These are phyloP conservation scores for Brachylomia viminalis DNA, from an alignment of 2,888 invertebrate species.

Conservation along the genomic window DNA sequence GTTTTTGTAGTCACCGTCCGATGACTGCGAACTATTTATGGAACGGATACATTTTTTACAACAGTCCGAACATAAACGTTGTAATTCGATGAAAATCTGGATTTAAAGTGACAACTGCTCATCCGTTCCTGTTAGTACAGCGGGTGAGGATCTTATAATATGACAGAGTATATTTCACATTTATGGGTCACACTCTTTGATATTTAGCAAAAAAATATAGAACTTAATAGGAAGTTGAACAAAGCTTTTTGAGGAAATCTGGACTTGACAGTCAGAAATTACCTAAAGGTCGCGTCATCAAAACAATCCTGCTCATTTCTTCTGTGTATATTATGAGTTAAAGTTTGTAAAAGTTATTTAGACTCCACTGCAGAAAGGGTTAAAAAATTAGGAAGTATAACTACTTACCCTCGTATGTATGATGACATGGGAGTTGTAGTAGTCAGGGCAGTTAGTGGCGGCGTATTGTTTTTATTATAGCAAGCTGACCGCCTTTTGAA, in stretches of 20 bases:
- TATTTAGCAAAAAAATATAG: background rate
- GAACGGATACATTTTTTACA: conserved; percentile 56
- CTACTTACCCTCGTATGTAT: no score
- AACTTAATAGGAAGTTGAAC: background rate
- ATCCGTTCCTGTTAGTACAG: conserved; percentile 37
- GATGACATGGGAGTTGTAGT: background rate
- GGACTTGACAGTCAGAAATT: background rate
- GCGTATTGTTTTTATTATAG: background rate
- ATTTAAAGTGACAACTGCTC: conserved; percentile 46
- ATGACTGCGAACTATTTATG: conserved; percentile 52
- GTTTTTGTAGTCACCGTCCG: conserved; percentile 40
- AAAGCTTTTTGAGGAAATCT: background rate
- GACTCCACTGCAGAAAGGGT: no score
- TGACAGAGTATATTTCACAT: conserved; percentile 30
- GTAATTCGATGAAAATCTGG: conserved; percentile 37
- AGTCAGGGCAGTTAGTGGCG: background rate
- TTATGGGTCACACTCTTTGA: conserved; percentile 15
- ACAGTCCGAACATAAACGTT: conserved; percentile 17
- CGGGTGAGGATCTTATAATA: conserved; percentile 17
- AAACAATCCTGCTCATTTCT: background rate
- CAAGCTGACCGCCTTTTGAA: background rate
- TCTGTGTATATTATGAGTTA: background rate
- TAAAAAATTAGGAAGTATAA: background rate
- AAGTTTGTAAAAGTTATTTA: background rate
- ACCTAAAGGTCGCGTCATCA: background rate